Percentiles rank a stretch among this genome's conserved stretches.
Conservation (phyloP, 2,888 invertebrate genomes). For the Mantis religiosa region DNA sequence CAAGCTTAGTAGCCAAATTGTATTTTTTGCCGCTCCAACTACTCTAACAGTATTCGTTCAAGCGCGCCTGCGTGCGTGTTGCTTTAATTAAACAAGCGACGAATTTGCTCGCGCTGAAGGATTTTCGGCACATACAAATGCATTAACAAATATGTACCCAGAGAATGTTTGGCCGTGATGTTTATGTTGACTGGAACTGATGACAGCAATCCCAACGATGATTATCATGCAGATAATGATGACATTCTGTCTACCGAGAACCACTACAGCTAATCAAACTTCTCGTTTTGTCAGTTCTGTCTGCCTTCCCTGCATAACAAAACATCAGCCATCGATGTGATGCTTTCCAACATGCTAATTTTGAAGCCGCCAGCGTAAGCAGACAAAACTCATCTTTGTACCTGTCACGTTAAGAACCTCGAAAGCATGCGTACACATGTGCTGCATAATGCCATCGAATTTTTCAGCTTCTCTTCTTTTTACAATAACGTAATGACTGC, state of each 20-base stretch:
- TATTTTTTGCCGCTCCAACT: too few relatives aligned
- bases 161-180: neutral
- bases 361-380: too few relatives aligned
- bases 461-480: too few relatives aligned
- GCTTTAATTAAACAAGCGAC: neutral
- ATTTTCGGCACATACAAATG: neutral
- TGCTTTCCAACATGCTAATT: too few relatives aligned
- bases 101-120: neutral
- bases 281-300: neutral
- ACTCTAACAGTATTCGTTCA: too few relatives aligned
- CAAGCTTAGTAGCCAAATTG: too few relatives aligned
- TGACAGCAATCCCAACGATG: neutral
- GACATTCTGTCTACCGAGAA: neutral
- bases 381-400: too few relatives aligned
- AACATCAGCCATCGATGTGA: neutral
- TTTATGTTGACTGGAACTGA: neutral
- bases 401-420: too few relatives aligned
- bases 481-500: too few relatives aligned
- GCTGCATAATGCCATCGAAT: too few relatives aligned
- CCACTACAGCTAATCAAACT: neutral
- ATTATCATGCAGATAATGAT: neutral
- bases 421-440: too few relatives aligned
- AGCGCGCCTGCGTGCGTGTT: neutral
- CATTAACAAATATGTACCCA: neutral
- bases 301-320: neutral